Base-by-base conservation (phyloP, 2,888 invertebrate genomes). In the Drosophila macrothrix region DNA sequence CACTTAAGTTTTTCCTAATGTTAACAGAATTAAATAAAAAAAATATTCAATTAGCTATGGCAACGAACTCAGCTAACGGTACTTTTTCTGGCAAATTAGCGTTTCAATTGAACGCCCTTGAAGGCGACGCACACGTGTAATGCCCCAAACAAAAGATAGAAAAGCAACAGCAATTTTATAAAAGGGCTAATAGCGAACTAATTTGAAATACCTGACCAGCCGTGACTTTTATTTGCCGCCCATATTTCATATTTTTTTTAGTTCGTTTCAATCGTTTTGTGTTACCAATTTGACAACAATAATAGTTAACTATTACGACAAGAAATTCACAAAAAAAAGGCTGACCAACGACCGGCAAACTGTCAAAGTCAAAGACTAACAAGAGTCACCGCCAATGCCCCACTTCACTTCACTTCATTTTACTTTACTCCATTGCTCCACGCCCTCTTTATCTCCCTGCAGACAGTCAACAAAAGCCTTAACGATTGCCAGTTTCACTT, bases 281-380 rank as follows among this genome's bases (percentile, higher is more conserved):
- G 50, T 63, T 63, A 66, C 41, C 65, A 76, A 80, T 75, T 80
- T 54, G 37, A 53, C 71, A 77, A 68, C 49, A 31, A 63, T 67
- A 58, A 62, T 28, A 49, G 59, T 37, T 53, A 37, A 58, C 25
- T 56, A 63, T 72, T 58, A 54, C 49, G 39, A 58, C 56, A 39
- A 39, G 39, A 37, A 39, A 37, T 5, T 19, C 25, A 28, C 25
- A 55, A 53, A 39, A 52, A 62, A 55, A 58, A 46, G 41, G 35
- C 19, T 67, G 60, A 29, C 35, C 66, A 72, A 77, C 53, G 49
- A 60, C 37, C 65, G 67, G 49, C 49, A 66, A 69, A 68, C 55
- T 67, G 78, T 78, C 82, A 87, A 87, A 87, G 88, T 78, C 88
- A 87, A 82, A 87, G 65, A 75, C 78, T 78, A 75, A 75, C 82